phyloP scores from a whole-genome alignment of 2,888 invertebrate genomes.

The Ferdinandea cuprea region DNA sequence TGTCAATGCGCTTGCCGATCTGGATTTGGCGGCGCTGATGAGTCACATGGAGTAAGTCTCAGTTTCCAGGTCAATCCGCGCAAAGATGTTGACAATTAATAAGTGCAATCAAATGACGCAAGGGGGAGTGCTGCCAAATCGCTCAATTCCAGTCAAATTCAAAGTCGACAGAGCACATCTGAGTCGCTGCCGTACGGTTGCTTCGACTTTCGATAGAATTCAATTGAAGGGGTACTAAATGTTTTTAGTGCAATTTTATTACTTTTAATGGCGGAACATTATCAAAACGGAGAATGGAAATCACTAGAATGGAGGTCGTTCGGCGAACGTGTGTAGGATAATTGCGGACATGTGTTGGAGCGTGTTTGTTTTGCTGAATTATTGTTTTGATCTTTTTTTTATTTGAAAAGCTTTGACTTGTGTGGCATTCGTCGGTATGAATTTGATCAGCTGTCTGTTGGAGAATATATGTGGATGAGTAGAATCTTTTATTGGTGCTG shows the following conservation, averaged over 20 bases:
- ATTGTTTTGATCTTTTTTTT: slow-evolving; percentile 13
- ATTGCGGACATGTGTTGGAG: slow-evolving; percentile 20
- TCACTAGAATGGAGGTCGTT: slow-evolving; percentile 22
- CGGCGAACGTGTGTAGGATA: slow-evolving; percentile 16
- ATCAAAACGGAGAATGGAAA: slow-evolving; percentile 20
- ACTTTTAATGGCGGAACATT: slow-evolving; percentile 37
- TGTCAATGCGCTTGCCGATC: slow-evolving; percentile 3
- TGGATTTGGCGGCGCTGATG: slow-evolving; percentile 4
- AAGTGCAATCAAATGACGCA: slow-evolving; percentile 6
- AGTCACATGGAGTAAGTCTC: background rate
- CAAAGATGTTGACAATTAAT: slow-evolving; percentile 32
- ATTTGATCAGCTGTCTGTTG: too few species aligned
- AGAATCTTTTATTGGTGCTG: too few species aligned
- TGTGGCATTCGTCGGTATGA: too few species aligned
- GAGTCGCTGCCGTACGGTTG: background rate
- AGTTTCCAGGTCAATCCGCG: slow-evolving; percentile 53
- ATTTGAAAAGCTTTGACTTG: background rate
- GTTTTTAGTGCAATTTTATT: slow-evolving; percentile 64
- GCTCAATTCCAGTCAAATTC: slow-evolving; percentile 8
- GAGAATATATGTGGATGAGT: too few species aligned
- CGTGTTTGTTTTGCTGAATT: slow-evolving; percentile 1
- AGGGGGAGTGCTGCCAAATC: slow-evolving; percentile 9
- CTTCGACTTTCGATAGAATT: slow-evolving; percentile 32
- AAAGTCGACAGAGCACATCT: background rate
- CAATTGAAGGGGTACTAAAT: slow-evolving; percentile 64